Conservation (phyloP, 2,113 vertebrate species). For the Micromys minutus region DNA sequence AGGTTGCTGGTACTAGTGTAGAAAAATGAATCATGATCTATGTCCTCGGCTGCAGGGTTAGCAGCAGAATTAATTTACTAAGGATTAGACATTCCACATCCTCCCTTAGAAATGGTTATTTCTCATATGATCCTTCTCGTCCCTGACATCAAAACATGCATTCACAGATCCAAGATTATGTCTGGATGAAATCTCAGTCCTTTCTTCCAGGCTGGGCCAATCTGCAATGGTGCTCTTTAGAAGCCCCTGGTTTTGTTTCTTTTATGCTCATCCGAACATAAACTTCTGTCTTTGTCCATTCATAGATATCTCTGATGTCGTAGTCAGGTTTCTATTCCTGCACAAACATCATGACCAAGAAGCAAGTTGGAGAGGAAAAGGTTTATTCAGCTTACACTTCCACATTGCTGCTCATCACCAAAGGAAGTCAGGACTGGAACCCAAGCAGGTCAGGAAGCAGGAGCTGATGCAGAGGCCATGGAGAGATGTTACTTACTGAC, state of each 20-base stretch:
- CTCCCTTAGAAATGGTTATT: background rate
- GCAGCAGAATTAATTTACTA: background rate
- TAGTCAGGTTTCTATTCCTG: no score
- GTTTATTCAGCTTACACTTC: no score
- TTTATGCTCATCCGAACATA: background rate
- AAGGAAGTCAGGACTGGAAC: no score
- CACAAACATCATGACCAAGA: no score
- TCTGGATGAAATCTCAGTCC: background rate
- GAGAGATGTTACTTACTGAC: no score
- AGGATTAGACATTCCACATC: background rate
- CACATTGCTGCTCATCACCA: no score
- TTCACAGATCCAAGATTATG: background rate
- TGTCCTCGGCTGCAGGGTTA: background rate
- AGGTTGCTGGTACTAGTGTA: background rate
- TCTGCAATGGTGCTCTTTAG: background rate
- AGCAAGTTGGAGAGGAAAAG: no score
- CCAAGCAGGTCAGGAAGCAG: no score
- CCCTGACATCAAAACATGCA: background rate
- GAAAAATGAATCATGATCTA: background rate
- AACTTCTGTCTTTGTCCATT: background rate
- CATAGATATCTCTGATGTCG: conserved; percentile 1
- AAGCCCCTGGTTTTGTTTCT: background rate
- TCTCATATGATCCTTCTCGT: background rate
- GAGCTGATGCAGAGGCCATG: no score
- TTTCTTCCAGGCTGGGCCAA: background rate